Conservation (phyloP, 2,797 vertebrate species). For the Enteromius afrohamiltoni region DNA sequence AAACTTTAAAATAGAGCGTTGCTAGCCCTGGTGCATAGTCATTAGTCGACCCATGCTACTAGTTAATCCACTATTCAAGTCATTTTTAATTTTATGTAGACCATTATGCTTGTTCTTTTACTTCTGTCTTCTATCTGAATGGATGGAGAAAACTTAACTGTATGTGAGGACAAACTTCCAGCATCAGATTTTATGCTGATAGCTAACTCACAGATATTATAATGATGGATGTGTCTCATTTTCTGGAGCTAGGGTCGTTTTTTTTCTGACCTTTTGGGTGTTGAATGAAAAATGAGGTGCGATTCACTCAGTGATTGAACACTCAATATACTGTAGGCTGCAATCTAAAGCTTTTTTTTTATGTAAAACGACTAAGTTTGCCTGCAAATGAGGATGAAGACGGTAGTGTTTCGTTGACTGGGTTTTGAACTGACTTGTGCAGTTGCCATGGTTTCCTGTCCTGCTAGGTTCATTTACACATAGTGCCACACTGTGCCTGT, state of each 20-base stretch:
- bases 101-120: neutral
- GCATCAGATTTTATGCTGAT: neutral
- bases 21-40: neutral
- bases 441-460: slow-evolving; percentile 32
- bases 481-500: neutral
- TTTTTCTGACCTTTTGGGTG: slow-evolving; percentile 9
- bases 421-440: neutral
- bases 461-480: slow-evolving; percentile 10
- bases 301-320: slow-evolving; percentile 16
- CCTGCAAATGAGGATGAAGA: neutral
- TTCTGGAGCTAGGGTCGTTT: slow-evolving; percentile 9
- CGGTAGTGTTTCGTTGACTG: neutral
- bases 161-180: neutral
- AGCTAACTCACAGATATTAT: neutral
- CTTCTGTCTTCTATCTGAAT: neutral
- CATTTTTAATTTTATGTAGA: neutral
- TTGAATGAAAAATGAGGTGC: slow-evolving; percentile 18
- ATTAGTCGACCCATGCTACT: neutral
- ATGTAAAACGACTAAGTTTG: neutral
- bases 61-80: neutral
- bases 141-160: neutral
- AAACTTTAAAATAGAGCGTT: neutral
- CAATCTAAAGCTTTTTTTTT: neutral
- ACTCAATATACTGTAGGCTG: slow-evolving; percentile 11
- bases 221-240: slow-evolving; percentile 22